phyloP scores from a whole-genome alignment of 1,140 invertebrate species.

The Bemisia tabaci region DNA sequence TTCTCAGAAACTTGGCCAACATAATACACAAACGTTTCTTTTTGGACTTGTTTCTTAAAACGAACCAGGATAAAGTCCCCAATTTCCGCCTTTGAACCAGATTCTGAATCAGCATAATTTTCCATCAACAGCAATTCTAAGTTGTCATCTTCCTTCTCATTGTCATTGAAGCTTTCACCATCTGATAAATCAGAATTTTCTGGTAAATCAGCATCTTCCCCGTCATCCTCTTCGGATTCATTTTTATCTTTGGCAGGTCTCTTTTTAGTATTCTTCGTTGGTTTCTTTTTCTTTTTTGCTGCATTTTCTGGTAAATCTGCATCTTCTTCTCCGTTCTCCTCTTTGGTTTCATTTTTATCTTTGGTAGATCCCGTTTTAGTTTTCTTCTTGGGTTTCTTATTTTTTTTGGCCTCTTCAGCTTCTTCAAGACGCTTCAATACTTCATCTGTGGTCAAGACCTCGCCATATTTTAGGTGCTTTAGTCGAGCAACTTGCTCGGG shows the following conservation, averaged over 20 bases:
- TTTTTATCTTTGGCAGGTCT: too few species aligned
- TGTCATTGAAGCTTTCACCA: background rate
- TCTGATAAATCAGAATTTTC: too few species aligned
- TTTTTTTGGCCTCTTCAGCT: slow-evolving; percentile 1
- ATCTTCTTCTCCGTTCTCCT: too few species aligned
- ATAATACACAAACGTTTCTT: background rate
- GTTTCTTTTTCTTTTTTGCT: too few species aligned
- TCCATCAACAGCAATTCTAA: background rate
- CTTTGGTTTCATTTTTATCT: slow-evolving; percentile 1
- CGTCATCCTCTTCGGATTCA: too few species aligned
- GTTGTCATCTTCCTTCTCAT: background rate
- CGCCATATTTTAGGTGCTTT: background rate
- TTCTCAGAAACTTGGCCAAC: too few species aligned
- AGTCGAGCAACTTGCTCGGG: background rate
- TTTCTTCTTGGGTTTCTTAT: too few species aligned
- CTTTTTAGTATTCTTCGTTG: too few species aligned
- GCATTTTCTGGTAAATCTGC: too few species aligned
- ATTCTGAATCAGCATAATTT: background rate
- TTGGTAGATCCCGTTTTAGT: slow-evolving; percentile 3
- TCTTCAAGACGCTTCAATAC: slow-evolving; percentile 2
- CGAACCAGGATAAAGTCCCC: background rate
- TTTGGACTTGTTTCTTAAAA: background rate
- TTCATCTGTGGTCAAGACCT: slow-evolving; percentile 2
- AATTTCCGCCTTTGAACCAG: background rate
- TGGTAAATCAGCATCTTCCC: too few species aligned